Conservation (phyloP, 2,888 invertebrate species). For the Leucophenga maculata region DNA sequence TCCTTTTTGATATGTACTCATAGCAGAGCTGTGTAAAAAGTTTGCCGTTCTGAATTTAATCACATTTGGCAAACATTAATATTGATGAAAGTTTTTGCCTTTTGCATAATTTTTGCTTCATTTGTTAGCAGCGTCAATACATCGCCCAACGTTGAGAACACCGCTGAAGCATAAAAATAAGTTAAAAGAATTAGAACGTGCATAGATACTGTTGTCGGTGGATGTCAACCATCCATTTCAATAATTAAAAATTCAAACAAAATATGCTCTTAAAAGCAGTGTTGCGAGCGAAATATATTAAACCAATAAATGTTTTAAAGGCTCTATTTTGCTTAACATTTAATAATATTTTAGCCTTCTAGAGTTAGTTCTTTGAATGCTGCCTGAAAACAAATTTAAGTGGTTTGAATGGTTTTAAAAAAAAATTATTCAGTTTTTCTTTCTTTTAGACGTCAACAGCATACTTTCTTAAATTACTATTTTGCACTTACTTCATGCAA, state of each 20-base stretch:
- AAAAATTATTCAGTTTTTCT: no score
- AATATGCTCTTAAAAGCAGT: no score
- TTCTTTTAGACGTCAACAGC: no score
- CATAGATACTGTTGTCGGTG: conserved; percentile 1
- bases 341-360: no score
- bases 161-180: background rate
- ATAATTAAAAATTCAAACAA: conserved; percentile 10
- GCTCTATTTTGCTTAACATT: no score
- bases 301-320: no score
- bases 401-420: no score
- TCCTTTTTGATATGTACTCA: no score
- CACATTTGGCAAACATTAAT: conserved; percentile 60
- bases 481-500: background rate
- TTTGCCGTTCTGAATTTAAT: conserved; percentile 47
- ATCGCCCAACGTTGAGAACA: background rate
- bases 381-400: no score
- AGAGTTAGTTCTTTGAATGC: no score
- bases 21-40: background rate
- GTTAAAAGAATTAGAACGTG: background rate
- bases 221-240: background rate
- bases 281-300: no score
- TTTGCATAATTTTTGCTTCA: conserved; percentile 50
- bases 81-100: conserved; percentile 54
- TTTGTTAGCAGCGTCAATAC: background rate
- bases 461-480: no score